These are phyloP conservation scores for Colletes latitarsis DNA, from an alignment of 1,140 invertebrate genomes.

Conservation along the genomic window DNA sequence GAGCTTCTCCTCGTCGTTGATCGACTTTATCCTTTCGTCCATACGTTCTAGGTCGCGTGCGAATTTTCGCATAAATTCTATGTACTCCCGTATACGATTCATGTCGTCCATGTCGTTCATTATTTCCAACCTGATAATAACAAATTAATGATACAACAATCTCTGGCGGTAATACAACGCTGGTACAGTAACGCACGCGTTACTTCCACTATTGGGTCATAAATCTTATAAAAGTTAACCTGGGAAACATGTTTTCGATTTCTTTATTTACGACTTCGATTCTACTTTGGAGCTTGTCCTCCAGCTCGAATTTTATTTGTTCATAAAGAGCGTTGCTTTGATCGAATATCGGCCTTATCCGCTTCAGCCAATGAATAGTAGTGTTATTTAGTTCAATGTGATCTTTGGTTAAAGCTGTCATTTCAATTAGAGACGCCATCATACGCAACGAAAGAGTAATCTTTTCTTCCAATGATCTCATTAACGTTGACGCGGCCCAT, in stretches of 20 bases:
- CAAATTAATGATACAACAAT: background rate
- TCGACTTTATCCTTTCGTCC: conserved; percentile 82
- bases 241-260: conserved; percentile 82
- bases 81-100: conserved; percentile 74
- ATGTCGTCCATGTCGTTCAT: conserved; percentile 80
- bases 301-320: conserved; percentile 83
- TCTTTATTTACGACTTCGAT: conserved; percentile 82
- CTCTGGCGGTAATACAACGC: too few relatives aligned
- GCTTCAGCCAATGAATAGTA: conserved; percentile 80
- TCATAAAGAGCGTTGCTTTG: conserved; percentile 82
- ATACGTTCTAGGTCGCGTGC: conserved; percentile 82
- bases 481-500: conserved; percentile 72
- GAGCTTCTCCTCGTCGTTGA: conserved; percentile 86
- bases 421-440: conserved; percentile 75
- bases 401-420: conserved; percentile 74
- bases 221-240: conserved; percentile 59
- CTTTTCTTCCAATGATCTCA: conserved; percentile 74
- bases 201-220: too few relatives aligned
- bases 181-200: too few relatives aligned
- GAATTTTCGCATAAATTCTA: conserved; percentile 81
- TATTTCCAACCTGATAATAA: conserved; percentile 70
- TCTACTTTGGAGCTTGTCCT: conserved; percentile 83
- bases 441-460: conserved; percentile 75
- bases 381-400: conserved; percentile 78
- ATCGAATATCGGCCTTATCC: conserved; percentile 80